phyloP scores from a whole-genome alignment of 2,797 vertebrate genomes.

The Coranthus polyacanthus region DNA sequence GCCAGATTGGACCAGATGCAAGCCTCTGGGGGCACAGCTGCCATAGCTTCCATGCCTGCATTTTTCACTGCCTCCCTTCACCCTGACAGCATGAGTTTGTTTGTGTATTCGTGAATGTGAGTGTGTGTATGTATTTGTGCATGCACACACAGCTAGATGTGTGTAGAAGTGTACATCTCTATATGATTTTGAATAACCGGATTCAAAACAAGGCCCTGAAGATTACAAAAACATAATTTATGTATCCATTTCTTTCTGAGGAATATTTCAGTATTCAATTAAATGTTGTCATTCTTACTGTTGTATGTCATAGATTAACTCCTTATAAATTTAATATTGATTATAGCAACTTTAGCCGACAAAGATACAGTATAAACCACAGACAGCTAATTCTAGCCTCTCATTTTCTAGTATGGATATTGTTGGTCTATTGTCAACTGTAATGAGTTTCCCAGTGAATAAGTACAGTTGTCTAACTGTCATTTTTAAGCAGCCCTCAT shows the following conservation, averaged over 20 bases:
- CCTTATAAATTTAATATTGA: conserved; percentile 10
- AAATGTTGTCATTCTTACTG: conserved; percentile 3
- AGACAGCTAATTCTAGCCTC: conserved; percentile 29
- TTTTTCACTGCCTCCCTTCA: conserved; percentile 65
- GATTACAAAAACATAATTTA: conserved; percentile 16
- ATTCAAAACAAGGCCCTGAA: conserved; percentile 11
- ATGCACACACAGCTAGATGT: background rate
- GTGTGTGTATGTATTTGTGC: conserved; percentile 22
- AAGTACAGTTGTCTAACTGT: conserved; percentile 46
- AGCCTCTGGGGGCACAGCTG: conserved; percentile 79
- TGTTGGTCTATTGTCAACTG: conserved; percentile 43
- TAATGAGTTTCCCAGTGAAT: conserved; percentile 54
- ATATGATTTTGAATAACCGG: conserved; percentile 21
- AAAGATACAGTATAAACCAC: conserved; percentile 32
- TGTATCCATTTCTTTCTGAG: conserved; percentile 1
- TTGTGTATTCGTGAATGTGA: conserved; percentile 31
- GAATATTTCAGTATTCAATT: background rate
- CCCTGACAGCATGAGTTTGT: conserved; percentile 51
- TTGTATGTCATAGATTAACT: conserved; percentile 6
- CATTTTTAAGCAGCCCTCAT: conserved; percentile 43
- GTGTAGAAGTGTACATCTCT: conserved; percentile 21
- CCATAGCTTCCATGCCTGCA: conserved; percentile 56
- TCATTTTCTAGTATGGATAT: conserved; percentile 16
- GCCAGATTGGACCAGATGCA: conserved; percentile 80
- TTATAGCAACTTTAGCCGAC: conserved; percentile 17